Base-by-base conservation (phyloP, 2,888 invertebrate genomes). In the Drosophila koepferae region DNA sequence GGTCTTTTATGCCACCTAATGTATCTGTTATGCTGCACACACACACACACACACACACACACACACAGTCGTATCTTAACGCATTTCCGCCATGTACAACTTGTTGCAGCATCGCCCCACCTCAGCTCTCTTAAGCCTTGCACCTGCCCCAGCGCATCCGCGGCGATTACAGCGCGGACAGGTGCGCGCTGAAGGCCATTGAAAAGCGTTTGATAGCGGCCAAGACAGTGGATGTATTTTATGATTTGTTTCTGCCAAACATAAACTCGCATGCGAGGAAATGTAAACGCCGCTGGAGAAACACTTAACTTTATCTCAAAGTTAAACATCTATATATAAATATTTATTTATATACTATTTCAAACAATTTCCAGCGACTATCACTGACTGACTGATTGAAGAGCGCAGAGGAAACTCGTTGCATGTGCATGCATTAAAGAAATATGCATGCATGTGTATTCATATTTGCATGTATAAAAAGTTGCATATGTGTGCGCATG, bases 121-220 rank as follows among this genome's bases (percentile, higher is more conserved):
- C n/a, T 5, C 16, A 2, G 20, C 10, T 20, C 23, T 23, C 9
- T 51, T 36, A 18, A 60, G 53, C 56, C 43, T 23, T 55, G 23
- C 49, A 20, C 16, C 44, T 28, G 34, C 41, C 23, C 14, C 51
- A 34, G 20, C 54, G 51, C 34, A 62, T 65, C 46, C 43, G 10
- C 70, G 14, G 16, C 58, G 62, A 63, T 74, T 71, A 55, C 43
- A 55, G 79, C 58, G 74, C 56, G 64, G 79, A 83, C 84, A 85
- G 87, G 87, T 85, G 85, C 63, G 61, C 68, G 72, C 74, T 79
- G 75, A 76, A 72, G 83, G 75, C 82, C 70, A 80, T 67, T 61
- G 77, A 77, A 73, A 74, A 74, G 72, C 74, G 62, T 80, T 80
- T 80, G 80, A 81, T 82, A 76, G 81, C 77, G 63, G 54, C 79